These are phyloP conservation scores for Rhinoptilus africanus DNA, from an alignment of 2,113 vertebrate species.

Conservation along the genomic window DNA sequence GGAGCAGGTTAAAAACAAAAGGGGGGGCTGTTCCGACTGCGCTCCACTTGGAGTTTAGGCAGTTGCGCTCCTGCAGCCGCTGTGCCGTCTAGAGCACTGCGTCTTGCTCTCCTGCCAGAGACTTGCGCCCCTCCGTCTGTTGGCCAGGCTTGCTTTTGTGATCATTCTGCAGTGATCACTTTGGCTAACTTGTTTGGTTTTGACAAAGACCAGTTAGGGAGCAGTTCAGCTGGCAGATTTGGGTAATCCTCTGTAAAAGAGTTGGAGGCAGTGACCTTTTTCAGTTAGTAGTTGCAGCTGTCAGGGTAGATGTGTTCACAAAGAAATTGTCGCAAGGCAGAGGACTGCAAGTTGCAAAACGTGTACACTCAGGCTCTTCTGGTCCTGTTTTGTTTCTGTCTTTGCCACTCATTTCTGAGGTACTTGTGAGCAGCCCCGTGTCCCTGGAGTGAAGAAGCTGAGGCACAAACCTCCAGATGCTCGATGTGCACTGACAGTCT, in stretches of 20 bases:
- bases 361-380: not conserved
- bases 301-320: not conserved
- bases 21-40: not conserved
- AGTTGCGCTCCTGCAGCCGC: not conserved
- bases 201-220: not conserved
- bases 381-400: not conserved
- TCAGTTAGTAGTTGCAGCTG: not conserved
- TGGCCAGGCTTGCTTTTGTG: not conserved
- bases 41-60: not conserved
- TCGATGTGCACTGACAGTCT: fast-evolving
- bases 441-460: not conserved
- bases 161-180: fast-evolving
- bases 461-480: fast-evolving
- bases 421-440: not conserved
- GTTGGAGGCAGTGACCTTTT: not conserved
- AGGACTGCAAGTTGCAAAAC: not conserved
- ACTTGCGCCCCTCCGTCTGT: not conserved
- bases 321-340: not conserved
- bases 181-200: not conserved
- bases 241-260: not conserved
- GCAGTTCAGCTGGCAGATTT: not conserved
- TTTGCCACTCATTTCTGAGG: not conserved
- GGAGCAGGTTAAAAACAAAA: not conserved
- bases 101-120: not conserved
- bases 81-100: not conserved